Evolutionary conservation across 2,113 vertebrate species (phyloP), one percentile per base, ranked within the genome.

Genomic region (Myotis brandtii): DNA sequence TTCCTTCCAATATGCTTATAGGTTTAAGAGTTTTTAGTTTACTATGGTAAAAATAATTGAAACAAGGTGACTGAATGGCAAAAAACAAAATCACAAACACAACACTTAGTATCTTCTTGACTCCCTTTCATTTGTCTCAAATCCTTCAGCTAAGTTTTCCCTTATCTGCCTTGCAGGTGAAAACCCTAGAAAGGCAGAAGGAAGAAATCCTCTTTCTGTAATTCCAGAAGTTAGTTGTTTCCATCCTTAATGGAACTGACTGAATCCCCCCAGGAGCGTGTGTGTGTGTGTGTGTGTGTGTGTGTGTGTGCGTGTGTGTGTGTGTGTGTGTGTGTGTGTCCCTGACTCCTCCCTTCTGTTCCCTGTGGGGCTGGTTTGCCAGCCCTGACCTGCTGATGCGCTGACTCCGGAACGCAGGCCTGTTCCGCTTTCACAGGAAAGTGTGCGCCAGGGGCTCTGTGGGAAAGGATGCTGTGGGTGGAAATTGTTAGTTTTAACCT

Each of bases 401-500:
- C 66, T 52, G 17, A 32, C 6, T 0, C 25, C 2, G 6, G 52
- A 54, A 16, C 2, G 6, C 13, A 30, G 59, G 23, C 50, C 66
- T 16, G 9, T 32, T 76, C 40, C 27, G 25, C 9, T 6, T 80
- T 76, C 52, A 37, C 8, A 20, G 81, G 43, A 56, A 73, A 77
- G n/a, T 79, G 59, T 85, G 83, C 34, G 37, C 16, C 11, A 0
- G 9, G n/a, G 32, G 43, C 48, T 93, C 92, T 95, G 70, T 0
- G 12, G 93, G 56, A 34, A 87, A 95, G 76, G 97, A 82, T 95
- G 75, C 43, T 94, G 86, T 94, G 86, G 70, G 96, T 85, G 52
- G 92, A 95, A 91, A 73, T 43, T 76, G 86, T 94, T 89, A 93
- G 62, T 96, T 96, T 95, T 89, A 91, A 94, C 48, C 90, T 94